Evolutionary conservation across 2,888 invertebrate species (phyloP), one percentile per base, ranked within the genome.

Genomic region (Schrankia costaestrigalis): DNA sequence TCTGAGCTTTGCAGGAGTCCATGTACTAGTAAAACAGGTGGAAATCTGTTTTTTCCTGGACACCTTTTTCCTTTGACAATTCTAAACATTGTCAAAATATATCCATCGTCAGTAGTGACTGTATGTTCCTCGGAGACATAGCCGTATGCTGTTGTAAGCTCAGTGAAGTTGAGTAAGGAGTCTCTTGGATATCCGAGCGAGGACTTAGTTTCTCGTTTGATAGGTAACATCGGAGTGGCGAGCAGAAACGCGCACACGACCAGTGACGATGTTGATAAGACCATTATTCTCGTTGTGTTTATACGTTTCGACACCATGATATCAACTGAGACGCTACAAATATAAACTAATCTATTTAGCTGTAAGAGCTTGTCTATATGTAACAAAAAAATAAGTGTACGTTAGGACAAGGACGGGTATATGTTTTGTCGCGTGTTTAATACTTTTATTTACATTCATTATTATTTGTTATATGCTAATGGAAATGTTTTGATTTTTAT

Each of bases 11-110:
- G 67, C 0, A 82, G 64, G 0, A 83, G 49, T 1, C 83, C 83
- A 37, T 81, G 83, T 74, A 79, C 73, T 10, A 83, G 58, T 2
- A 84, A 27, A 3, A 81, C 74, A 0, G 83, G 82, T 0, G 70
- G 63, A 6, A 45, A 37, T 14, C 39, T 58, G 12, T 45, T 39
- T 6, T 30, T 37, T 4, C 51, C 40, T 0, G 43, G 12, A 33
- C 77, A 78, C 7, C 66, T 61, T 14, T 26, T 64, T 0, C 63
- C 63, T 17, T 60, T 58, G 1, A 35, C 47, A 14, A 82, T 63
- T 21, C 73, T 61, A 35, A 79, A 78, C 24, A 77, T 41, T 0
- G 65, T 73, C 5, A 83, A 39, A 5, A 78, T 32, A 26, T 81
- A 82, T 21, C 79, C 81, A 45, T 83, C 83, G 15, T 77, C 70